Percentiles rank a stretch among this genome's conserved stretches.
phyloP scores from a whole-genome alignment of 2,888 invertebrate species.

The Drosophila setosimentum region DNA sequence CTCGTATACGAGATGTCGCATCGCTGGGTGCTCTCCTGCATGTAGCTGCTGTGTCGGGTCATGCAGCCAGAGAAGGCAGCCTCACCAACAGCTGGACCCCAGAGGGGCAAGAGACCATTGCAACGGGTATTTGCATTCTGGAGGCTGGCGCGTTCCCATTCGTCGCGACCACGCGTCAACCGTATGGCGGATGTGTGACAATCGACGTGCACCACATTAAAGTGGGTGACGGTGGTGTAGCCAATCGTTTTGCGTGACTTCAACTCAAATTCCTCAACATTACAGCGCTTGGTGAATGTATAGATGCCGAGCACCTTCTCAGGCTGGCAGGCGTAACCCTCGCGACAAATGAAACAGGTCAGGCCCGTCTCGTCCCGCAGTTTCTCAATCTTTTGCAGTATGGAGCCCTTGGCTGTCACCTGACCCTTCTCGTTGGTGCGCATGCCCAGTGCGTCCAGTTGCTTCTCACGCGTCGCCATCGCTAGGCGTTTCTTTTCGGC shows the following conservation, averaged over 20 bases:
- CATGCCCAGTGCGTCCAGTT: constrained; percentile 97
- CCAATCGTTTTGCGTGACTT: constrained; percentile 93
- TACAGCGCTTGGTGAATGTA: constrained; percentile 97
- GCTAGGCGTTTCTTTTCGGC: constrained; percentile 98
- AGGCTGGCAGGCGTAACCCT: constrained; percentile 98
- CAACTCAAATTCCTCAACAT: constrained; percentile 96
- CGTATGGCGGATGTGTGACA: constrained; percentile 99
- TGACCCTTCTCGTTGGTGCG: constrained; percentile 98
- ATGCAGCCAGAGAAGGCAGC: constrained; percentile 97
- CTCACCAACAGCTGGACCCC: constrained; percentile 98
- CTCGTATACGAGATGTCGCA: constrained; percentile 85
- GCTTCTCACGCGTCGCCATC: constrained; percentile 99
- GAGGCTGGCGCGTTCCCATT: constrained; percentile 99
- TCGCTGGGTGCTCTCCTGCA: constrained; percentile 86
- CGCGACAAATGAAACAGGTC: constrained; percentile 98
- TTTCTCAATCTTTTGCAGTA: constrained; percentile 97
- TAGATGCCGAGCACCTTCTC: constrained; percentile 97
- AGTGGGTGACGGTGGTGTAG: constrained; percentile 98
- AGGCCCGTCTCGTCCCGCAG: constrained; percentile 97
- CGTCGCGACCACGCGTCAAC: constrained; percentile 91
- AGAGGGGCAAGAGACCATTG: constrained; percentile 97
- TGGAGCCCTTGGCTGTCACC: constrained; percentile 95
- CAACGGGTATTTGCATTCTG: constrained; percentile 99
- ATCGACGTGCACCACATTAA: constrained; percentile 99
- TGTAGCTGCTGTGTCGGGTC: constrained; percentile 95